These are phyloP conservation scores for Diadophis punctatus DNA, from an alignment of 2,113 vertebrate species.

Conservation along the genomic window DNA sequence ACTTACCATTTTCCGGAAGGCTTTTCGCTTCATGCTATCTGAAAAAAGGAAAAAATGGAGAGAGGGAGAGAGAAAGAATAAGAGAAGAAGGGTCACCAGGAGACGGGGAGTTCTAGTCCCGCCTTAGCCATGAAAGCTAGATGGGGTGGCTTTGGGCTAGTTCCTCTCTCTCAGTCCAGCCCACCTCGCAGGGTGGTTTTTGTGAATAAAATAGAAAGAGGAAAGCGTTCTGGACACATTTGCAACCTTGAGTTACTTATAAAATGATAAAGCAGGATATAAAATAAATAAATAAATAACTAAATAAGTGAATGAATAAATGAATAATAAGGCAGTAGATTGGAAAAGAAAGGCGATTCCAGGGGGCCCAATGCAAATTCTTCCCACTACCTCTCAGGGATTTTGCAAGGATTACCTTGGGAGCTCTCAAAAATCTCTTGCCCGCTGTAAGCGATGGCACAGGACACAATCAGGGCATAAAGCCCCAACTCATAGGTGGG, in stretches of 20 bases:
- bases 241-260: not conserved
- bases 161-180: not conserved
- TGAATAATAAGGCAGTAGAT: not conserved
- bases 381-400: no score
- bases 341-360: not conserved
- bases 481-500: slow-evolving; percentile 85
- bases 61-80: not conserved
- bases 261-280: not conserved
- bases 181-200: not conserved
- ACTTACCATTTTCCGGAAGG: slow-evolving; percentile 92
- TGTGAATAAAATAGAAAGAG: not conserved
- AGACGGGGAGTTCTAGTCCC: not conserved
- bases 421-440: slow-evolving; percentile 88
- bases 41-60: slow-evolving; percentile 20
- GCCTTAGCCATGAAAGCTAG: not conserved
- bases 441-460: slow-evolving; percentile 81
- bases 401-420: slow-evolving; percentile 67
- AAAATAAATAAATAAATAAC: not conserved
- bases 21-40: slow-evolving; percentile 84
- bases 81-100: not conserved
- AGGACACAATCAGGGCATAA: slow-evolving; percentile 79
- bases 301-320: not conserved
- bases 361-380: not conserved
- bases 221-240: not conserved
- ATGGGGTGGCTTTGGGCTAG: no score